Evolutionary conservation across 2,113 vertebrate species (phyloP), one percentile per base, ranked within the genome.

Genomic region (Agapornis roseicollis): DNA sequence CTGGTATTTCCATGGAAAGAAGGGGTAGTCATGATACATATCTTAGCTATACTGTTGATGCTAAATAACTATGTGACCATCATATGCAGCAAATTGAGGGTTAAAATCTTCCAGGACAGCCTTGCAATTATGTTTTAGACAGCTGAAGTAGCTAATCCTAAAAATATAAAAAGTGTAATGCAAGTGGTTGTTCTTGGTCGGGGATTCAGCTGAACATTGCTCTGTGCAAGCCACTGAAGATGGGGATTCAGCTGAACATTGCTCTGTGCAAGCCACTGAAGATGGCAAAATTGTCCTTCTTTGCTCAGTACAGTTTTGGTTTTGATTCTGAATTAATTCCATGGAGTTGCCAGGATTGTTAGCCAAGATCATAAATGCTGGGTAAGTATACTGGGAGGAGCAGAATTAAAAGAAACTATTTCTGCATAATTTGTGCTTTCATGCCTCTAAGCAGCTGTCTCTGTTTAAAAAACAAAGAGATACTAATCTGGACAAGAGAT

Each of bases 271-370:
- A 96, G 70, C 81, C 72, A 85, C 33, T 65, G 72, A 88, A 82
- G 86, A 85, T 1, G 5, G 49, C 12, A 90, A 93, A 94, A 87
- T 53, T 86, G 14, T 33, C 61, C 8, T 3, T 4, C 65, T 83
- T 84, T 84, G 28, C 72, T 88, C 81, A 80, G 42, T 41, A 35
- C 65, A 92, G 65, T 47, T 80, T 91, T 88, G 29, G 58, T 69
- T 96, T 76, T 92, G 60, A 90, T 89, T 94, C 68, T 89, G 65
- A 94, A 95, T 92, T 85, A 85, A 90, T 93, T 92, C 46, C 27
- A 37, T 23, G 8, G 35, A 88, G 33, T 66, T 78, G 47, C 71
- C 70, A 91, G 50, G 49, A 84, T 50, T 88, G 82, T 83, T 72
- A 93, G 35, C 14, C 47, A 93, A 88, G 72, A 96, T 80, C 37